Percentiles rank a stretch among this genome's conserved stretches.
Conservation (phyloP, 2,113 vertebrate genomes). For the Hemibagrus wyckioides region DNA sequence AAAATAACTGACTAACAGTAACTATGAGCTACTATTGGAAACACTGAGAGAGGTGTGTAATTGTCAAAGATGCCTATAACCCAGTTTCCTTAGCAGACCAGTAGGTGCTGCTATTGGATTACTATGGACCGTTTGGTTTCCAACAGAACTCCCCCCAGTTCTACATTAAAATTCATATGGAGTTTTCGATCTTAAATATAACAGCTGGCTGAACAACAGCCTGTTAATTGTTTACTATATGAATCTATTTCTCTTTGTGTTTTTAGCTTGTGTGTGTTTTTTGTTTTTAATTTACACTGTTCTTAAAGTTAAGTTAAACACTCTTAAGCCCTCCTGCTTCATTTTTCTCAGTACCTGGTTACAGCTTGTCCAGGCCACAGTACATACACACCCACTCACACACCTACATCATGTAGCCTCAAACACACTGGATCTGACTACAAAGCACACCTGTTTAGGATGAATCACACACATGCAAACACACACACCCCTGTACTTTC, state of each 20-base stretch:
- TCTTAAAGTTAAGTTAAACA: conserved; percentile 17
- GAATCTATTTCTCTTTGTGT: not conserved
- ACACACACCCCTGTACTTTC: conserved; percentile 27
- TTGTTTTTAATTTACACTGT: not conserved
- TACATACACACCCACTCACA: conserved; percentile 25
- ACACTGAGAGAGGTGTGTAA: not conserved
- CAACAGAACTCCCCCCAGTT: not conserved
- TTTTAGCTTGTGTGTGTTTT: not conserved
- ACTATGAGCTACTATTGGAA: not conserved
- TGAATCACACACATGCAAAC: not conserved
- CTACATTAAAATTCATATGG: not conserved
- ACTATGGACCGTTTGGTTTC: too few relatives aligned
- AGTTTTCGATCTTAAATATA: not conserved
- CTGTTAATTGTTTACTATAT: not conserved
- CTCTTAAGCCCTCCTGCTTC: not conserved
- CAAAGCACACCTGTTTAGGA: conserved; percentile 49
- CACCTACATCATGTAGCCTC: not conserved
- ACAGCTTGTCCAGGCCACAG: conserved; percentile 8
- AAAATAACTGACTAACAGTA: not conserved
- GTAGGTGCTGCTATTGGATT: conserved; percentile 56
- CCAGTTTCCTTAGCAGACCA: conserved; percentile 26
- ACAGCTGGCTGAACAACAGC: not conserved
- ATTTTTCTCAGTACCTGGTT: conserved; percentile 39
- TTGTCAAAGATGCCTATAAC: not conserved
- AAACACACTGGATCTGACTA: conserved; percentile 41